Evolutionary conservation across 2,113 vertebrate species (phyloP).

Genomic region (Lampris megalopsis): DNA sequence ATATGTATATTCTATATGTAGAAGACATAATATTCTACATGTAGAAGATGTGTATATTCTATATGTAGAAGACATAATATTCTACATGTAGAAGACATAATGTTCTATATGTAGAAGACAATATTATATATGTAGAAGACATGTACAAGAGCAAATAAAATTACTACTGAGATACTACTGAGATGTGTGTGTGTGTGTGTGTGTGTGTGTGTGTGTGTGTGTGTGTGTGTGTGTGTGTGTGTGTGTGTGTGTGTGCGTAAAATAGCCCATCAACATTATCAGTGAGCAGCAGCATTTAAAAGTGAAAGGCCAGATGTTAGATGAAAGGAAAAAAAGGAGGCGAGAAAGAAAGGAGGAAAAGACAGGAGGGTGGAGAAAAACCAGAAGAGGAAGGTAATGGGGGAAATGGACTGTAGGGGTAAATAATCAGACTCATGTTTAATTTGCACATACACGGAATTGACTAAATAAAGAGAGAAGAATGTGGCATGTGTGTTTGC

Average conservation of each 20-base stretch:
- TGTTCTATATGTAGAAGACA: not conserved
- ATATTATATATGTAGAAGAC: not conserved
- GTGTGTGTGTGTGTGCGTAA: constrained; percentile 27
- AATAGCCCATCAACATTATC: constrained; percentile 72
- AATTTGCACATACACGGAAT: no score
- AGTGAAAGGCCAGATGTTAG: constrained; percentile 93
- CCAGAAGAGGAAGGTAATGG: constrained; percentile 42
- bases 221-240: constrained; percentile 18
- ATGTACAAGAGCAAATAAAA: not conserved
- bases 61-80: not conserved
- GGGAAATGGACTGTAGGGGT: constrained; percentile 30
- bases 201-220: not conserved
- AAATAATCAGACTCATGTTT: not conserved
- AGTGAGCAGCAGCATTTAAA: constrained; percentile 81
- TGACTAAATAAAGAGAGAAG: not conserved
- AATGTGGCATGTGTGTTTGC: not conserved
- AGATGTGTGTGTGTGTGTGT: no score
- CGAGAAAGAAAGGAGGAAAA: constrained; percentile 71
- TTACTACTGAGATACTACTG: no score
- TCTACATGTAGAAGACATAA: not conserved
- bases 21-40: not conserved
- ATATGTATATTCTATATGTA: not conserved
- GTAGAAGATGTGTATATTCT: not conserved
- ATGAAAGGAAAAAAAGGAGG: constrained; percentile 83
- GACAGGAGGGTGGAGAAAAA: constrained; percentile 83